phyloP scores from a whole-genome alignment of 2,113 vertebrate genomes.

The Uria aalge region DNA sequence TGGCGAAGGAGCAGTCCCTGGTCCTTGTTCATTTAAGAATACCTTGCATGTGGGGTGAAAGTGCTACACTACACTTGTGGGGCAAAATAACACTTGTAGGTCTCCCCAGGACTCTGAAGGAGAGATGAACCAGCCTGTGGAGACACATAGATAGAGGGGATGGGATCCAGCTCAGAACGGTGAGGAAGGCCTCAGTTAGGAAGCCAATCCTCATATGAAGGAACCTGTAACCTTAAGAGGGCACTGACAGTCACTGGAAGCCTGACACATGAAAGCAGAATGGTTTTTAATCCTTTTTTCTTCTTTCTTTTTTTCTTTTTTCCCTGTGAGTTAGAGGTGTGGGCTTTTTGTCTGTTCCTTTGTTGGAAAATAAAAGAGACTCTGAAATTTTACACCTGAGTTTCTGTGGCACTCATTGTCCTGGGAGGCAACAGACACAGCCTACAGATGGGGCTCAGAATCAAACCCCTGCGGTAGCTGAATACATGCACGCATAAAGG shows the following conservation, averaged over 20 bases:
- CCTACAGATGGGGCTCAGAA: neutral
- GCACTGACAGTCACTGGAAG: neutral
- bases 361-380: neutral
- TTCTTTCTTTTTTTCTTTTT: neutral
- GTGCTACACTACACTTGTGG: neutral
- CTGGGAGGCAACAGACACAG: neutral
- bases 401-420: neutral
- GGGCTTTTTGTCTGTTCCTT: neutral
- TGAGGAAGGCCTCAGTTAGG: neutral
- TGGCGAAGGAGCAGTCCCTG: neutral
- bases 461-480: neutral
- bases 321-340: neutral
- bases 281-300: rapidly evolving
- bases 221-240: neutral
- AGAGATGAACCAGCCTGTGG: neutral
- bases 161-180: neutral
- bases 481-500: neutral
- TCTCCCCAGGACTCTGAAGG: neutral
- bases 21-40: neutral
- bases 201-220: neutral
- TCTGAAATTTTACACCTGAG: neutral
- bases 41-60: neutral
- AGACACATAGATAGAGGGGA: neutral
- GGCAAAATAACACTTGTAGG: neutral
- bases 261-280: neutral